phyloP scores from a whole-genome alignment of 2,888 invertebrate species.

The Prosapia bicincta region DNA sequence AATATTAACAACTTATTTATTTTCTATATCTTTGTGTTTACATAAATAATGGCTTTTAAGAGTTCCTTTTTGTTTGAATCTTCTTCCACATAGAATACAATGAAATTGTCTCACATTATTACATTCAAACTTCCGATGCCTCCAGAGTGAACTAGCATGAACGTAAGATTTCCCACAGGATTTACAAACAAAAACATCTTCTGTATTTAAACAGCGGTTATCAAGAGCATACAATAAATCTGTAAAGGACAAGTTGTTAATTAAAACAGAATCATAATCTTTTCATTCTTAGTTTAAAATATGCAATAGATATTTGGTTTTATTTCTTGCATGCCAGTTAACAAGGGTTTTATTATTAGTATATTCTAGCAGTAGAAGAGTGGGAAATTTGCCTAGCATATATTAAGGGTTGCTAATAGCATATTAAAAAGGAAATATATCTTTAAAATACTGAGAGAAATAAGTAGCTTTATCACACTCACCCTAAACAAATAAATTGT shows the following conservation, averaged over 20 bases:
- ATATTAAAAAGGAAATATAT: not conserved
- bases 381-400: not conserved
- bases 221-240: not conserved
- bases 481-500: too few relatives aligned
- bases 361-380: not conserved
- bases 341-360: not conserved
- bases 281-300: too few relatives aligned
- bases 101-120: slow-evolving; percentile 44
- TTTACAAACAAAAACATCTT: not conserved
- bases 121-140: slow-evolving; percentile 43
- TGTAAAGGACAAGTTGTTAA: not conserved
- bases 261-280: not conserved
- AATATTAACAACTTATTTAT: not conserved
- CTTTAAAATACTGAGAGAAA: too few relatives aligned
- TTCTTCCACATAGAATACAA: slow-evolving; percentile 32
- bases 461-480: too few relatives aligned
- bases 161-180: slow-evolving; percentile 15
- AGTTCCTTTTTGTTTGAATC: slow-evolving; percentile 19
- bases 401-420: not conserved
- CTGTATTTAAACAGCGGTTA: not conserved
- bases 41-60: slow-evolving; percentile 7
- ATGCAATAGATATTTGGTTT: too few relatives aligned
- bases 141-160: slow-evolving; percentile 20
- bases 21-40: not conserved
- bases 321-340: not conserved